phyloP scores from a whole-genome alignment of 2,113 vertebrate genomes.

The Ceyx melanurus region DNA sequence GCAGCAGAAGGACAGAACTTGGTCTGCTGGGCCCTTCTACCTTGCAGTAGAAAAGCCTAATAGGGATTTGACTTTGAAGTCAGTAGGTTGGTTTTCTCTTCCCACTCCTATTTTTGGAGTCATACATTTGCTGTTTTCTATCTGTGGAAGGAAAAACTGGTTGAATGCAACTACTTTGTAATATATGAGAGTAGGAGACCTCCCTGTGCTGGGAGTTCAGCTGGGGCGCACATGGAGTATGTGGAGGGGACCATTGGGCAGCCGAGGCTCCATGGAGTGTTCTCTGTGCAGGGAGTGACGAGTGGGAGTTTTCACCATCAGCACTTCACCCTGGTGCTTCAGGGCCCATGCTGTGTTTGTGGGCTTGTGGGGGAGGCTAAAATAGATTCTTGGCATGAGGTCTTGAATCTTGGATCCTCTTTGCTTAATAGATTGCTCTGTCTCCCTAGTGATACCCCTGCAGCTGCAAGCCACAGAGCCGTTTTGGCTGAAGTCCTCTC shows the following conservation, averaged over 20 bases:
- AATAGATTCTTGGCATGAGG: slow-evolving; percentile 41
- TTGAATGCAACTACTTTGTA: not conserved
- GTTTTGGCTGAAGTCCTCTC: slow-evolving; percentile 39
- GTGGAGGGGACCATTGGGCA: rapidly evolving
- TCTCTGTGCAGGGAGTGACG: not conserved
- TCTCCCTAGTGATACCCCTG: slow-evolving; percentile 39
- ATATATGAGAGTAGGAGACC: not conserved
- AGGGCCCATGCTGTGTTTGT: not conserved
- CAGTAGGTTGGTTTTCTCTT: not conserved
- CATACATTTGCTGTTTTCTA: not conserved
- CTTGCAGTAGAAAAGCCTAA: not conserved
- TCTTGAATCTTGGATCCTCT: slow-evolving; percentile 20
- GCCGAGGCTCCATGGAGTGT: not conserved
- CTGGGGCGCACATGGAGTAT: rapidly evolving
- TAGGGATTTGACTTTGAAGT: not conserved
- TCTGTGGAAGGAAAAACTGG: not conserved
- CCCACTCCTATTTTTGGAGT: not conserved
- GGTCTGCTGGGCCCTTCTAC: not conserved
- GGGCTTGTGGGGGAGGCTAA: not conserved
- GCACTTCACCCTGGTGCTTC: not conserved
- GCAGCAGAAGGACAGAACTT: not conserved
- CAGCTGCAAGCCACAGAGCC: slow-evolving; percentile 57
- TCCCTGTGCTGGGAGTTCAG: not conserved
- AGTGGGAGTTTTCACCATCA: not conserved
- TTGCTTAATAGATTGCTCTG: slow-evolving; percentile 46